Conservation (phyloP, 35 echinoderm and acorn worm species). For the Strongylocentrotus purpuratus region DNA sequence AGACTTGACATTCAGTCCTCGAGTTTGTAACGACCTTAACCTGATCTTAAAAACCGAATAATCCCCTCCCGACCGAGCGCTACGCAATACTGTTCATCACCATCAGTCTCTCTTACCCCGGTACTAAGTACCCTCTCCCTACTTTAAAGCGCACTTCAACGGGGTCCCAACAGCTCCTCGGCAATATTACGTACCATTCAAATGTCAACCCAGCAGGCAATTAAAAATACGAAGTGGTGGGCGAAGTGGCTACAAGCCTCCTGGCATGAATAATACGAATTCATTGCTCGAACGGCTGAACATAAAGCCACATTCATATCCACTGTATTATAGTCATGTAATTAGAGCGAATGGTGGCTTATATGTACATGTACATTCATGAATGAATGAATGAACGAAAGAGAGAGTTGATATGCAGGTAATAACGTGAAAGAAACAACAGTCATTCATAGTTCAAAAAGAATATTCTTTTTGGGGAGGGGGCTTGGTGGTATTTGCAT, state of each 20-base stretch:
- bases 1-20: not conserved
- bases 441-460: no score
- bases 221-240: not conserved
- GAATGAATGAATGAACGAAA: not conserved
- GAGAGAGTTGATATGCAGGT: no score
- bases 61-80: not conserved
- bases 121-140: not conserved
- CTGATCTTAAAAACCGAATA: not conserved
- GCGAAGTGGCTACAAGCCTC: not conserved
- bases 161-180: not conserved
- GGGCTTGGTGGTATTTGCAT: no score
- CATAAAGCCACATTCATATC: not conserved
- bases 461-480: no score
- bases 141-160: not conserved
- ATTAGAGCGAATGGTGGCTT: not conserved
- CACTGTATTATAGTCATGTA: not conserved
- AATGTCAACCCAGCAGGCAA: conserved; percentile 9
- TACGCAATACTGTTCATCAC: not conserved
- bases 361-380: not conserved
- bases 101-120: no score
- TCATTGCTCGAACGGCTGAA: not conserved
- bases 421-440: no score
- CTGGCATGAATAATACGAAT: not conserved
- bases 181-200: not conserved
- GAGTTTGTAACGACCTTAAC: not conserved